A percentile compares a stretch with the other conserved stretches of the same genome.
Conservation (phyloP, 2,888 invertebrate species). For the Thera obeliscata region DNA sequence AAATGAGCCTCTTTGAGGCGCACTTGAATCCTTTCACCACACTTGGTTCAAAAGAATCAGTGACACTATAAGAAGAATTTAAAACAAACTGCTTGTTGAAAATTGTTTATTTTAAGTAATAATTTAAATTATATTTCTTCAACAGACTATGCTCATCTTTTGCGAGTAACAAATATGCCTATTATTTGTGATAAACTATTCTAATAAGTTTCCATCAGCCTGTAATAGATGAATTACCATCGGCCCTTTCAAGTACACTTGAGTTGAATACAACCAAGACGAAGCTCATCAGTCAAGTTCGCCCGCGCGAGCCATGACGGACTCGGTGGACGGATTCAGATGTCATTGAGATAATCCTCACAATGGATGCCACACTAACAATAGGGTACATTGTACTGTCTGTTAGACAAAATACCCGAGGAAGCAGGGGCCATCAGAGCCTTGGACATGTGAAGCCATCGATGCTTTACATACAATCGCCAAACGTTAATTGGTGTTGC, state of each 20-base stretch:
- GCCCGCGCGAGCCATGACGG: constrained; percentile 25
- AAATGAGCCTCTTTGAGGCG: too few species aligned
- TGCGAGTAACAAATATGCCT: too few species aligned
- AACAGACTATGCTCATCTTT: too few species aligned
- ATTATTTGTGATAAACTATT: too few species aligned
- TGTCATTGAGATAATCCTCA: constrained; percentile 75
- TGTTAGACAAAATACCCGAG: constrained; percentile 66
- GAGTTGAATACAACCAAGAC: constrained; percentile 7
- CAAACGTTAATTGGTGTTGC: constrained; percentile 47
- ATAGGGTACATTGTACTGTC: constrained; percentile 78
- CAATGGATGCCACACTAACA: constrained; percentile 54
- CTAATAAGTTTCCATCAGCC: too few species aligned
- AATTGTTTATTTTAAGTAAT: neutral
- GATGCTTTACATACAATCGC: constrained; percentile 34
- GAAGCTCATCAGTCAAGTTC: constrained; percentile 26
- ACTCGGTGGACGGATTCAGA: constrained; percentile 63
- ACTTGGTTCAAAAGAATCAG: too few species aligned
- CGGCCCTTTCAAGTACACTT: constrained; percentile 2
- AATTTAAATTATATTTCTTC: too few species aligned
- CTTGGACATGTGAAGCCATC: constrained; percentile 70
- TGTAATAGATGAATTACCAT: neutral
- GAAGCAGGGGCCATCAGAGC: constrained; percentile 73
- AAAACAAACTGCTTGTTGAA: neutral
- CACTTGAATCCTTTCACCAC: too few species aligned
- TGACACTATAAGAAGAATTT: neutral